Conservation (phyloP, 2,797 vertebrate genomes). For the Sternotherus odoratus region DNA sequence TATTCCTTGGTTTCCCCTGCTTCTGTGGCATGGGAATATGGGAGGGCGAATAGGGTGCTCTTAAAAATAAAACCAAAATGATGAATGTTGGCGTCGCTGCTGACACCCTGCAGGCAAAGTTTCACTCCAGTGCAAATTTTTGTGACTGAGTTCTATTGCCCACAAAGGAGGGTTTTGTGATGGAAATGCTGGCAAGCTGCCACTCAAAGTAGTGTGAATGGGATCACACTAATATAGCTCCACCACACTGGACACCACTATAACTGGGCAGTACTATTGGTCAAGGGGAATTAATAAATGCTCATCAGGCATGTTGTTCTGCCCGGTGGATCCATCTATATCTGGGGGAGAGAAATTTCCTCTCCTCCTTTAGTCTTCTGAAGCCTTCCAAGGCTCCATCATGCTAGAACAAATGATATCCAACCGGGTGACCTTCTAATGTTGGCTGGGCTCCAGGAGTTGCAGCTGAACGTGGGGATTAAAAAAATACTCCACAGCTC, state of each 20-base stretch:
- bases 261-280: background rate
- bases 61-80: slow-evolving; percentile 46
- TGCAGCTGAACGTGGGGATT: background rate
- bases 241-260: slow-evolving; percentile 1
- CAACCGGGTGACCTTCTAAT: slow-evolving; percentile 37
- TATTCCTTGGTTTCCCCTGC: slow-evolving; percentile 36
- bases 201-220: slow-evolving; percentile 59
- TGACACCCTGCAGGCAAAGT: slow-evolving; percentile 47
- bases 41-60: background rate
- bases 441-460: background rate
- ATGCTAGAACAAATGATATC: slow-evolving; percentile 35
- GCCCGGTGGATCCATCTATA: slow-evolving; percentile 47
- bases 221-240: slow-evolving; percentile 64
- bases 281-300: slow-evolving; percentile 53
- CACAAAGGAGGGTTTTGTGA: slow-evolving; percentile 66
- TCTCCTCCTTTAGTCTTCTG: slow-evolving; percentile 39
- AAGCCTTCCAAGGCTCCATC: slow-evolving; percentile 44
- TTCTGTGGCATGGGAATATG: slow-evolving; percentile 30
- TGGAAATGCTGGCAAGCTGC: slow-evolving; percentile 63
- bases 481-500: slow-evolving; percentile 50
- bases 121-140: slow-evolving; percentile 60
- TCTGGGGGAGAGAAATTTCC: background rate
- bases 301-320: slow-evolving; percentile 52
- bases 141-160: slow-evolving; percentile 40
- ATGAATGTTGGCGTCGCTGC: slow-evolving; percentile 49